Conservation (phyloP, 2,113 vertebrate genomes). For the Anas platyrhynchos region DNA sequence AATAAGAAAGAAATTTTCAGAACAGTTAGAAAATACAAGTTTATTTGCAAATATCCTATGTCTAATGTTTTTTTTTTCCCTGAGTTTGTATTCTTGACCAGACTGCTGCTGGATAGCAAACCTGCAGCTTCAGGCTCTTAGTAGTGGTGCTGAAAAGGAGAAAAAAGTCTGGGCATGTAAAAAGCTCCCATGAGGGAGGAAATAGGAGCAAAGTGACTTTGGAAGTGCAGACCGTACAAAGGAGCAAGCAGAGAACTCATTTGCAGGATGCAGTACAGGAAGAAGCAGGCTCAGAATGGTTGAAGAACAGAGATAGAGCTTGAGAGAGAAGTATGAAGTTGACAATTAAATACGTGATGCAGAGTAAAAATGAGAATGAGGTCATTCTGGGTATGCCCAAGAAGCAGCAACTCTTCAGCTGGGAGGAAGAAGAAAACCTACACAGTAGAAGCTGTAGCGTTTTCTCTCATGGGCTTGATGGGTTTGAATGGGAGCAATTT, state of each 20-base stretch:
- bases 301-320: background rate
- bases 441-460: background rate
- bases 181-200: rapidly evolving
- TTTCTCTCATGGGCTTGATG: background rate
- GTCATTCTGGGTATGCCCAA: background rate
- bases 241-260: background rate
- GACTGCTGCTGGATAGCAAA: background rate
- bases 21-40: background rate
- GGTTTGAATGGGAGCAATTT: background rate
- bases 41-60: background rate
- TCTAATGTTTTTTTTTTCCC: background rate
- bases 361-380: background rate
- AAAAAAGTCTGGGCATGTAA: background rate
- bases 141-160: background rate
- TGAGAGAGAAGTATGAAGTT: background rate
- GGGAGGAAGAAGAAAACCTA: background rate
- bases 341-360: background rate
- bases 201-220: background rate
- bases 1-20: background rate
- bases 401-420: background rate
- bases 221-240: background rate
- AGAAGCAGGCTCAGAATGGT: background rate
- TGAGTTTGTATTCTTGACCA: background rate
- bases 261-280: background rate
- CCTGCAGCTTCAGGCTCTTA: background rate